A percentile compares a stretch with the other conserved stretches of the same genome.
phyloP scores from a whole-genome alignment of 1,140 invertebrate genomes.

The Zelostemma sp. region DNA sequence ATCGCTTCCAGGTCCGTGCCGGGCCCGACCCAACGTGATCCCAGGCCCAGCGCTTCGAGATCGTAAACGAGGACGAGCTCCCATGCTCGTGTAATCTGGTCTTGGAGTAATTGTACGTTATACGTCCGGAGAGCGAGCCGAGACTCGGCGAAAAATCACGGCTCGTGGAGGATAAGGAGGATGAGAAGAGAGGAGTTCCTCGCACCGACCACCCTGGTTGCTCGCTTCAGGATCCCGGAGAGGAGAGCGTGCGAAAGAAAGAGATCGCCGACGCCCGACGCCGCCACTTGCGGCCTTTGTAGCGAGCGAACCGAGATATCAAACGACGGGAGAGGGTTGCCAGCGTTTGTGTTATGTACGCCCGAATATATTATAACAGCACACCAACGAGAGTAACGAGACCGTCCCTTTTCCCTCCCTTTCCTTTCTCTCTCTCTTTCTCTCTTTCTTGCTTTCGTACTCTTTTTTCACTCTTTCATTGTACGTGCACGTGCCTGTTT shows the following conservation, averaged over 20 bases:
- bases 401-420: background rate
- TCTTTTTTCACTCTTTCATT: no score
- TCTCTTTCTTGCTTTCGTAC: background rate
- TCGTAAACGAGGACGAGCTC: conserved; percentile 56
- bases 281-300: conserved; percentile 41
- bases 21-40: conserved; percentile 13
- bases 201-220: conserved; percentile 43
- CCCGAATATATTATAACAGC: conserved; percentile 49
- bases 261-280: conserved; percentile 32
- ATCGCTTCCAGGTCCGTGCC: conserved; percentile 51
- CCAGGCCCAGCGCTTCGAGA: conserved; percentile 50
- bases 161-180: conserved; percentile 41
- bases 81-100: conserved; percentile 66
- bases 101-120: conserved; percentile 67
- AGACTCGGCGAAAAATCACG: conserved; percentile 63
- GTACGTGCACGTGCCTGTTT: background rate
- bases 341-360: conserved; percentile 47
- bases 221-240: conserved; percentile 2
- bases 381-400: conserved; percentile 35
- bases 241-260: conserved; percentile 43
- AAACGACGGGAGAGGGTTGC: conserved; percentile 38
- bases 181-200: conserved; percentile 19
- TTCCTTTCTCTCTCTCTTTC: background rate
- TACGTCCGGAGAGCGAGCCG: conserved; percentile 50
- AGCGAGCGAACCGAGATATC: conserved; percentile 37